Evolutionary conservation across 2,888 invertebrate species (phyloP), one percentile per base, ranked within the genome.

Genomic region (Hirtodrosophila cameraria): DNA sequence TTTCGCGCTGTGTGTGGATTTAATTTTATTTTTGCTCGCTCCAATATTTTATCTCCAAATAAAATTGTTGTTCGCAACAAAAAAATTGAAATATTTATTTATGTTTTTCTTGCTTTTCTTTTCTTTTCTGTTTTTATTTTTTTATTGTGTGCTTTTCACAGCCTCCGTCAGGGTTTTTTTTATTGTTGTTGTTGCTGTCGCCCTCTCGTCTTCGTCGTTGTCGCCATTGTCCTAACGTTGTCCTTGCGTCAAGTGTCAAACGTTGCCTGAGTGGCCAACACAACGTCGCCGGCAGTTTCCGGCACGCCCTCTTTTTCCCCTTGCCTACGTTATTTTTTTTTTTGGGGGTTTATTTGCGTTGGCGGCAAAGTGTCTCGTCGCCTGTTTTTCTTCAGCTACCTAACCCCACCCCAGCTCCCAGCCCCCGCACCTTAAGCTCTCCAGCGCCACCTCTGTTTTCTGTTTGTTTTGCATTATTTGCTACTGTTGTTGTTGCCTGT

Each of bases 321-420:
- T 8, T 16, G 11, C 9, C 8, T 28, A 31, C 12, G 23, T 9
- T 30, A 25, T 50, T 27, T 48, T 36, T 43, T 39, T 20, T 67
- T 69, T 62, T 58, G 27, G 52, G 66, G 87, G 66, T 72, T 71
- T 85, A 70, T 87, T 83, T 83, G 75, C 80, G 63, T 82, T 83
- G 83, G 83, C 87, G 83, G 82, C 83, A 85, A 83, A 87, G 83
- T 83, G 83, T 87, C 83, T 87, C 83, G 87, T 82, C 86, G 79
- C 85, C 62, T 67, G 66, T 49, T 36, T 50, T 64, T 61, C 27
- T 46, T n/a, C n/a, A n/a, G n/a, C 43, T 28, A 28, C 27, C 23
- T 28, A 36, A 13, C 9, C 27, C 13, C 5, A 9, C 9, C 30
- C 31, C 13, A 30, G 16, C 30, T 39, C 25, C 27, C 18, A n/a